Base-by-base conservation (phyloP, 2,888 invertebrate species). In the Embidobia sp. region DNA sequence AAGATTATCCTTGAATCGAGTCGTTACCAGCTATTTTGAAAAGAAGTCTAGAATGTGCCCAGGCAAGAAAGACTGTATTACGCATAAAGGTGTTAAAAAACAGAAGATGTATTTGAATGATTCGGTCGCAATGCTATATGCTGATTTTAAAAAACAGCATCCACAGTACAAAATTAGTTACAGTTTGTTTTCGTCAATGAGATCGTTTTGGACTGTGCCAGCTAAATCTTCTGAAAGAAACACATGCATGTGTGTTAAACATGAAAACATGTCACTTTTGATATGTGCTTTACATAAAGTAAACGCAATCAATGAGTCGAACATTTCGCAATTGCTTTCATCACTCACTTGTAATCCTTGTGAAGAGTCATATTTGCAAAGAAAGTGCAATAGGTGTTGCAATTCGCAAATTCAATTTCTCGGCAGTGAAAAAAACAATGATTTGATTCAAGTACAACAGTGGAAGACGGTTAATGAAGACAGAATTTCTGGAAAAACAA, bases 221-320 rank as follows among this genome's bases (percentile, higher is more conserved):
- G 63, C 27, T 5, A 22, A 40, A 10, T 40, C 40, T 29, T 22
- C 15, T 16, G 29, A 49, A 15, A 18, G 63, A 27, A 40, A 51
- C 13, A 35, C 40, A 15, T 64, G 49, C 19, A 22, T 49, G 40
- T 49, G 63, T 18, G 40, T 64, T n/a, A 64, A 64, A 18, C 63
- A 49, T 27, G 63, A 64, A 64, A 64, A 49, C 15, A 40, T 64
- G 40, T 15, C 27, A 11, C 29, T 49, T 48, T 26, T 64, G 16
- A 18, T 64, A 10, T 19, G 11, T 5, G 37, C 19, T 40, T 35
- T 46, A 15, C 19, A 61, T 26, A 19, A 16, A n/a, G 26, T 11
- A 13, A 22, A 22, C 6, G 11, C 27, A 18, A 55, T 37, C 22
- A 37, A 55, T 8, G n/a, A 35, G 11, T 37, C 26, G 3, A 35